Evolutionary conservation across 2,888 invertebrate species (phyloP).

Genomic region (Corythucha ciliata): DNA sequence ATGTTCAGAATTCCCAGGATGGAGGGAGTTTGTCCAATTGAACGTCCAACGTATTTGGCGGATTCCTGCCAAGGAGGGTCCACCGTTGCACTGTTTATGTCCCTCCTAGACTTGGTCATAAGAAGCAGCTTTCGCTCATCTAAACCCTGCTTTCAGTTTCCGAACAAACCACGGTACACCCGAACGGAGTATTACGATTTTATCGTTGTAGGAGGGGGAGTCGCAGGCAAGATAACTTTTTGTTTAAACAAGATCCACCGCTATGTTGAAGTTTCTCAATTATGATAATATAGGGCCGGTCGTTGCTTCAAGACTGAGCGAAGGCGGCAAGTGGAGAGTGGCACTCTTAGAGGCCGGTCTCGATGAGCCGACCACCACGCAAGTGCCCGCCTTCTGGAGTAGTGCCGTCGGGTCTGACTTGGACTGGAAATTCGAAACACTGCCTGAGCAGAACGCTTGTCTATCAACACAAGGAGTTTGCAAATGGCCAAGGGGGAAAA

Average conservation of each 20-base stretch:
- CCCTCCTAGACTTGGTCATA: constrained; percentile 36
- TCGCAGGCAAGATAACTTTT: too few species aligned
- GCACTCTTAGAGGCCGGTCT: constrained; percentile 44
- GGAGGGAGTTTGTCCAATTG: too few species aligned
- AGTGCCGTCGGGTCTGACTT: constrained; percentile 40
- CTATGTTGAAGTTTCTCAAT: too few species aligned
- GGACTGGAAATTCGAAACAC: constrained; percentile 47
- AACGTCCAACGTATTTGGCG: too few species aligned
- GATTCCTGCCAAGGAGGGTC: constrained; percentile 32
- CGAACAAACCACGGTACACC: too few species aligned
- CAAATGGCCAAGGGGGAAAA: constrained; percentile 46
- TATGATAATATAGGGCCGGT: constrained; percentile 44
- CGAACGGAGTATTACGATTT: too few species aligned
- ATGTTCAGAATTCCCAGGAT: too few species aligned
- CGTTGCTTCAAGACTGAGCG: constrained; percentile 45
- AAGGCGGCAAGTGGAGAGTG: constrained; percentile 42
- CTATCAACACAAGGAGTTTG: constrained; percentile 41
- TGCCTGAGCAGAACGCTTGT: constrained; percentile 41
- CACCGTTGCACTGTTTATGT: constrained; percentile 36
- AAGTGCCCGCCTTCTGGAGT: constrained; percentile 42
- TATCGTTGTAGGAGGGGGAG: constrained; percentile 38
- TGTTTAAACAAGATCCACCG: too few species aligned
- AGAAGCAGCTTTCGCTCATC: constrained; percentile 35
- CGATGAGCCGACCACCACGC: constrained; percentile 43
- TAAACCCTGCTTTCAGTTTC: constrained; percentile 36